Evolutionary conservation across 2,888 invertebrate genomes (phyloP).

Genomic region (Palloptera scutellata): DNA sequence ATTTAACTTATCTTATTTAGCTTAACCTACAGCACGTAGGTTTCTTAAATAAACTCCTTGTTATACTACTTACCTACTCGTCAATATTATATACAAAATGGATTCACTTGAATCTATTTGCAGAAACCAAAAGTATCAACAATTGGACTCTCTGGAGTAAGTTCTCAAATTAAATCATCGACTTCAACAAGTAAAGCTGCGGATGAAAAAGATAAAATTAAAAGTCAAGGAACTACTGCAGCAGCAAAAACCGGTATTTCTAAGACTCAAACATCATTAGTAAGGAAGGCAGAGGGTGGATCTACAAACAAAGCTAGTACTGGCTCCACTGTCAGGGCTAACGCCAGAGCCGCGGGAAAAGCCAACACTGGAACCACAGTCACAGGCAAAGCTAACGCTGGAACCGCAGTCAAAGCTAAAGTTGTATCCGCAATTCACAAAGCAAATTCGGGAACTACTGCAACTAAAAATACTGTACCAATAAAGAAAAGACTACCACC

Average conservation of each 20-base stretch:
- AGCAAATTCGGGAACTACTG: too few species aligned
- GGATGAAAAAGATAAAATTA: constrained; percentile 11
- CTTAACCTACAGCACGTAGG: too few species aligned
- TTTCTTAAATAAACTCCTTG: too few species aligned
- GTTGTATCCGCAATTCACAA: too few species aligned
- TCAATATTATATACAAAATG: too few species aligned
- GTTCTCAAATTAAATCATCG: constrained; percentile 39
- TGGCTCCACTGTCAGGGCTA: neutral
- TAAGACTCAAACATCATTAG: neutral
- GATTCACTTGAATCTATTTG: neutral
- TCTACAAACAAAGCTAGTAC: neutral
- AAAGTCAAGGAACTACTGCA: constrained; percentile 1
- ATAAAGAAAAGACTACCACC: constrained; percentile 6
- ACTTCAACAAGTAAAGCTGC: constrained; percentile 9
- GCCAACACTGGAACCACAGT: neutral
- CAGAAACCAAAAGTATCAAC: constrained; percentile 7
- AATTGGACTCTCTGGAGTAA: constrained; percentile 22
- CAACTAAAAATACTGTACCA: neutral
- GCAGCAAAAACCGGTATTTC: neutral
- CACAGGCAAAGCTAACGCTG: too few species aligned
- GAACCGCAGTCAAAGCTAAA: too few species aligned
- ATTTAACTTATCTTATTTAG: too few species aligned
- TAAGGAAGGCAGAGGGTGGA: constrained; percentile 26
- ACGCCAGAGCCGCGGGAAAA: constrained; percentile 3
- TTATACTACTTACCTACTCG: too few species aligned